Evolutionary conservation across 2,113 vertebrate genomes (phyloP).

Genomic region (Lophotis ruficrista): DNA sequence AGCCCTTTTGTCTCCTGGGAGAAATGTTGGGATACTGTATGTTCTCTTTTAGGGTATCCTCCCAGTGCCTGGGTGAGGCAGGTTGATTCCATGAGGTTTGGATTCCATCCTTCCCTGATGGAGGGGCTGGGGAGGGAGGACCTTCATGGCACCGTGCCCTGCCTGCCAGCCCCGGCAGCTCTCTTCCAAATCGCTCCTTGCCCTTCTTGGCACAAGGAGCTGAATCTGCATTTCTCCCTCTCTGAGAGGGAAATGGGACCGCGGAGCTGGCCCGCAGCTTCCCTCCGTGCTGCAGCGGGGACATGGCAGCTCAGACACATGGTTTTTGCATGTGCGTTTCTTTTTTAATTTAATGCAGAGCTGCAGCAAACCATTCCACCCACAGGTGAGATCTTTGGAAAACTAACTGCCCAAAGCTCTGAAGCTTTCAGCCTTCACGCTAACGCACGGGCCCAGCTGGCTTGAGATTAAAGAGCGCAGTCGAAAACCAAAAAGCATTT

Average conservation of each 20-base stretch:
- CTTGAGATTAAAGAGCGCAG: constrained; percentile 63
- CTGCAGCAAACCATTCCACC: constrained; percentile 39
- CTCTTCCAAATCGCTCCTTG: not conserved
- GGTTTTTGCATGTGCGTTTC: not conserved
- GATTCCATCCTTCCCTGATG: not conserved
- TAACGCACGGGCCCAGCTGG: constrained; percentile 69
- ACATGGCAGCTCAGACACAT: not conserved
- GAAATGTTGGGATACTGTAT: not conserved
- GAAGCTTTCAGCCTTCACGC: constrained; percentile 58
- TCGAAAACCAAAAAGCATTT: constrained; percentile 66
- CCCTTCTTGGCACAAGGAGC: not conserved
- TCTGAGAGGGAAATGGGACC: not conserved
- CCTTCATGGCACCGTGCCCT: rapidly evolving
- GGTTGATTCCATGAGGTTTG: not conserved
- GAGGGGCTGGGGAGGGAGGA: not conserved
- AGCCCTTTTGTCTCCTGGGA: not conserved
- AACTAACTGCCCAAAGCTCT: constrained; percentile 56
- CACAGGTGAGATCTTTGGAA: constrained; percentile 69
- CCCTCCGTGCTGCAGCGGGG: rapidly evolving
- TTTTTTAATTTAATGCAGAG: constrained; percentile 24
- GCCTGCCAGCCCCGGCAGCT: constrained; percentile 6
- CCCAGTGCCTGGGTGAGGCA: not conserved
- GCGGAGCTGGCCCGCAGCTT: not conserved
- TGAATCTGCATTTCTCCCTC: not conserved
- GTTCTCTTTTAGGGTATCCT: not conserved